These are phyloP conservation scores for Rhinophrynus dorsalis DNA, from an alignment of 2,797 vertebrate species.

Conservation along the genomic window DNA sequence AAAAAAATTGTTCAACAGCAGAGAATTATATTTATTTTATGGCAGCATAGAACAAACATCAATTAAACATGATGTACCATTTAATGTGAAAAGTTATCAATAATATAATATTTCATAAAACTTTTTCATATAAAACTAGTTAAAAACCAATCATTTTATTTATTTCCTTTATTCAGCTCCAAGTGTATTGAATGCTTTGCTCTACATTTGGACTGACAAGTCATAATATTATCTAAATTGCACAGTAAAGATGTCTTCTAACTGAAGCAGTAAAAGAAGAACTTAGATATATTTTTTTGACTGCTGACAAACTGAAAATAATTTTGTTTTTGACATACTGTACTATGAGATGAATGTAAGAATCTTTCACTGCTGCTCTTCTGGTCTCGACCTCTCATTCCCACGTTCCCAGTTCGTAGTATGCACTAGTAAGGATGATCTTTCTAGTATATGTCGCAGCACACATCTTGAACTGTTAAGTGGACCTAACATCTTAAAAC, in stretches of 20 bases:
- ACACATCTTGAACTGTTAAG: no score
- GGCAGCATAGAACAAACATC: background rate
- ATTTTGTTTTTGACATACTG: constrained; percentile 4
- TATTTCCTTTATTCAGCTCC: background rate
- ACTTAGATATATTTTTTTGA: constrained; percentile 12
- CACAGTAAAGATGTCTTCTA: constrained; percentile 2
- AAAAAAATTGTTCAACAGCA: background rate
- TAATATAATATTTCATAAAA: background rate
- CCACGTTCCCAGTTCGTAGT: no score
- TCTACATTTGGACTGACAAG: background rate
- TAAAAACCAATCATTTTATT: background rate
- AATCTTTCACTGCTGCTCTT: no score
- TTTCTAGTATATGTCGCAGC: no score
- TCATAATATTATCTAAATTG: constrained; percentile 18
- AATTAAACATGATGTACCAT: background rate
- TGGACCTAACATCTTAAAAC: no score
- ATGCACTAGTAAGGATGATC: no score
- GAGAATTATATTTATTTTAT: background rate
- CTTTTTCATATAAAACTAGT: background rate
- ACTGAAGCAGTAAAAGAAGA: constrained; percentile 12
- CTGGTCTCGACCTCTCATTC: no score
- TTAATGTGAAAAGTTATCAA: background rate
- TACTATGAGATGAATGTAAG: no score
- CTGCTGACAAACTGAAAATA: constrained; percentile 1
- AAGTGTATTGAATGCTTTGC: background rate